These are phyloP conservation scores for Uloborus diversus DNA, from an alignment of 1,140 invertebrate genomes.

Conservation along the genomic window DNA sequence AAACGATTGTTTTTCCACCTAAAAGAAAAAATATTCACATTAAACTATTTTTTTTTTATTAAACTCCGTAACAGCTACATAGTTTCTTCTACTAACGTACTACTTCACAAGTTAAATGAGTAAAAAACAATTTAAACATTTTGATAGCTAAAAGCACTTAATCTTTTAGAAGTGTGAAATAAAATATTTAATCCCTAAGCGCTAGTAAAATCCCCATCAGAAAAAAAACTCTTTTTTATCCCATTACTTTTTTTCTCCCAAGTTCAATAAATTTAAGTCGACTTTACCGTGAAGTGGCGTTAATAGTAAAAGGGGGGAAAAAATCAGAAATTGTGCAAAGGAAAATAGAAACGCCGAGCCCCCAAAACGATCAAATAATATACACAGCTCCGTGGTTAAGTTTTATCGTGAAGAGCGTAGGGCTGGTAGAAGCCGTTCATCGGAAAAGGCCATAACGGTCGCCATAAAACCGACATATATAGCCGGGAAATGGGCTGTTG, in stretches of 20 bases:
- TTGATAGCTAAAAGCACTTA: too few species aligned
- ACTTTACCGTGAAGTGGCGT: not conserved
- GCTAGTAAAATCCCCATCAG: not conserved
- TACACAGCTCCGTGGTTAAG: constrained; percentile 26
- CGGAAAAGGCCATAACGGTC: constrained; percentile 37
- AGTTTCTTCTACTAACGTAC: too few species aligned
- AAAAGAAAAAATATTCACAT: too few species aligned
- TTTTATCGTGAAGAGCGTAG: constrained; percentile 28
- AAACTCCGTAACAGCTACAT: too few species aligned
- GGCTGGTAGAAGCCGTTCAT: constrained; percentile 22
- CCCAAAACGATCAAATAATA: constrained; percentile 48
- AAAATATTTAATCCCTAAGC: too few species aligned
- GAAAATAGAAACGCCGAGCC: constrained; percentile 14
- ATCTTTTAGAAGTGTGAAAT: too few species aligned
- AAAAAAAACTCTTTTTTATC: not conserved
- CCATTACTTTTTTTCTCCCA: not conserved
- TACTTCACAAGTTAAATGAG: too few species aligned
- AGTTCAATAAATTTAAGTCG: constrained; percentile 12
- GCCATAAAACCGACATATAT: constrained; percentile 54
- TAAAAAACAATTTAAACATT: too few species aligned
- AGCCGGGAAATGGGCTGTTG: constrained; percentile 40
- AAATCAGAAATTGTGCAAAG: constrained; percentile 1
- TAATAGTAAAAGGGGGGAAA: constrained; percentile 13
- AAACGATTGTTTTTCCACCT: too few species aligned
- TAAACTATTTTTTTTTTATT: too few species aligned